Evolutionary conservation across 2,888 invertebrate genomes (phyloP).

Genomic region (Eulithis testata): DNA sequence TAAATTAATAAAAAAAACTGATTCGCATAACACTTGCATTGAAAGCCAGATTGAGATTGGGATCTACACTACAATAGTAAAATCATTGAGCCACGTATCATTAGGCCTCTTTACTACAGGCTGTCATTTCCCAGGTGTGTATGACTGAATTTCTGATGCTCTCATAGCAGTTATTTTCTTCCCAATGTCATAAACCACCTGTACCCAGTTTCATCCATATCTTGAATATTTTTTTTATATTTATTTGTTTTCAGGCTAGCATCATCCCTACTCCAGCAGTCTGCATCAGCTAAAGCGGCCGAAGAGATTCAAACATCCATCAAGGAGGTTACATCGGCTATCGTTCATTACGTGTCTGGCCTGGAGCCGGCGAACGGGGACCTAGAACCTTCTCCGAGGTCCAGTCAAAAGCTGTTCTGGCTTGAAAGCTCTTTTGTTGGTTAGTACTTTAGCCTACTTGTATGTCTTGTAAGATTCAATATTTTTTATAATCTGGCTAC

Average conservation of each 20-base stretch:
- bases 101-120: no score
- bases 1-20: no score
- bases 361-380: slow-evolving; percentile 86
- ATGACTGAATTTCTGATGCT: no score
- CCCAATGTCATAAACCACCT: no score
- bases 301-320: slow-evolving; percentile 93
- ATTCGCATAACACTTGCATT: no score
- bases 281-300: slow-evolving; percentile 77
- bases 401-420: slow-evolving; percentile 92
- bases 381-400: slow-evolving; percentile 80
- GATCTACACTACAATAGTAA: no score
- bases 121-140: no score
- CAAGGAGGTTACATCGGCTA: slow-evolving; percentile 96
- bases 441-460: slow-evolving; percentile 45
- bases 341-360: slow-evolving; percentile 94
- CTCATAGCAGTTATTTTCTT: no score
- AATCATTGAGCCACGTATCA: no score
- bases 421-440: slow-evolving; percentile 94
- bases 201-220: no score
- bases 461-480: background rate
- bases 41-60: no score
- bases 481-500: background rate
- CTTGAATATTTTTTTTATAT: no score
- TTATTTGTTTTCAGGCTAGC: slow-evolving; percentile 81
- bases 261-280: slow-evolving; percentile 85